Percentiles rank a stretch among this genome's conserved stretches.
Evolutionary conservation across 2,113 vertebrate genomes (phyloP).

Genomic region (Phyllostomus hastatus): DNA sequence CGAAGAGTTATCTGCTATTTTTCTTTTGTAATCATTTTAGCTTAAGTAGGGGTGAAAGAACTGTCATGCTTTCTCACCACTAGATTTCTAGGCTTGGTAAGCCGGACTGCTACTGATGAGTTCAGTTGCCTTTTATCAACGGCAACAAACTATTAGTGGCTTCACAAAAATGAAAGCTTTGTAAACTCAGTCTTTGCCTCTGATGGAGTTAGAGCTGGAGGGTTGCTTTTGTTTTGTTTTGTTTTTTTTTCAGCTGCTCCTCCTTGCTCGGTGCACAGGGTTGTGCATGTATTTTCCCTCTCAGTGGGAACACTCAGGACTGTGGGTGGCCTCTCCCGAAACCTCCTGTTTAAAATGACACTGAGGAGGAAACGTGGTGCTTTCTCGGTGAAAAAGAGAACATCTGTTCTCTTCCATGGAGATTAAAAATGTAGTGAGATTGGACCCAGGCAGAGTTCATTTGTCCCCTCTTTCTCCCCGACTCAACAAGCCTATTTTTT

Average conservation of each 20-base stretch:
- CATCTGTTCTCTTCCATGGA: constrained; percentile 74
- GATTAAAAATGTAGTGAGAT: constrained; percentile 63
- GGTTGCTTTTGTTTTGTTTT: constrained; percentile 42
- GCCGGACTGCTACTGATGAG: not conserved
- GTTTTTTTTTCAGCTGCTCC: constrained; percentile 31
- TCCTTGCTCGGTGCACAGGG: constrained; percentile 70
- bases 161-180: not conserved
- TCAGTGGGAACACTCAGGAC: constrained; percentile 80
- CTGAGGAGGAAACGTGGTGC: constrained; percentile 84
- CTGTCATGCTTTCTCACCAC: not conserved
- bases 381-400: constrained; percentile 75
- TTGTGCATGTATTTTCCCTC: constrained; percentile 91
- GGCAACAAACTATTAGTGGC: not conserved
- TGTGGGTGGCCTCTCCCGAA: constrained; percentile 86
- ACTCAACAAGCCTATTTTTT: constrained; percentile 23
- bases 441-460: constrained; percentile 41
- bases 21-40: not conserved
- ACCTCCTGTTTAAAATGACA: constrained; percentile 84
- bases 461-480: not conserved
- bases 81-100: not conserved
- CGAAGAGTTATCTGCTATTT: not conserved
- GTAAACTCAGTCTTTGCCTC: not conserved
- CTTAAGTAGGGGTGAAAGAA: not conserved
- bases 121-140: not conserved
- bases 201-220: not conserved